Evolutionary conservation across 2,888 invertebrate genomes (phyloP), one percentile per base, ranked within the genome.

Genomic region (Orthosia incerta): DNA sequence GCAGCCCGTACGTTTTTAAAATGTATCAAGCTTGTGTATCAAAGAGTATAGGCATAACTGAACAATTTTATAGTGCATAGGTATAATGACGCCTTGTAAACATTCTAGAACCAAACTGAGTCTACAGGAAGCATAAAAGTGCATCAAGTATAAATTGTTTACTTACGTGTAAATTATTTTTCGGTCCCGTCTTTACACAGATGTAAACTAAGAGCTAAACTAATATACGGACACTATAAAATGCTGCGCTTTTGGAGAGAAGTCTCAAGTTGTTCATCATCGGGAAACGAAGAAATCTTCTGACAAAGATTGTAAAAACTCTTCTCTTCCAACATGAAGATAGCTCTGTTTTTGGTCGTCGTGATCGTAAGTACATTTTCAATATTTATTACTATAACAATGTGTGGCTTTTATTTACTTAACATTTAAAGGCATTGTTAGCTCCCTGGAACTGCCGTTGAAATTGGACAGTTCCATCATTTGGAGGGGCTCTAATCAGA

Each of bases 221-320:
- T 51, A 77, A 74, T 68, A 74, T n/a, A 48, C 51, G 23, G 23
- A 57, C 53, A 57, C 23, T 74, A 74, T 77, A 74, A 77, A 74
- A 74, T 46, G 23, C 78, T 69, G 50, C 18, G 20, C 20, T 76
- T 4, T 68, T 26, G 45, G 15, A 20, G 18, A 11, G 12, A 53
- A 23, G 12, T 59, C 48, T 70, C 70, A 48, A 39, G n/a, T 77
- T 48, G n/a, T 51, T 77, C 68, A n/a, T 46, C 68, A 46, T 13
- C 51, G 20, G 3, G 16, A 20, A 20, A 45, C 71, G 18, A 76
- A 73, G 26, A 48, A 18, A 23, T 76, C 15, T n/a, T 57, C n/a
- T 45, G 13, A 39, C n/a, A 39, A 46, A 50, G 15, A 66, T 64
- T 23, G 11, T 50, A 50, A 51, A 74, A 68, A 46, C n/a, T 23